These are phyloP conservation scores for Heliconius eleuchia DNA, from an alignment of 1,140 invertebrate genomes.

Conservation along the genomic window DNA sequence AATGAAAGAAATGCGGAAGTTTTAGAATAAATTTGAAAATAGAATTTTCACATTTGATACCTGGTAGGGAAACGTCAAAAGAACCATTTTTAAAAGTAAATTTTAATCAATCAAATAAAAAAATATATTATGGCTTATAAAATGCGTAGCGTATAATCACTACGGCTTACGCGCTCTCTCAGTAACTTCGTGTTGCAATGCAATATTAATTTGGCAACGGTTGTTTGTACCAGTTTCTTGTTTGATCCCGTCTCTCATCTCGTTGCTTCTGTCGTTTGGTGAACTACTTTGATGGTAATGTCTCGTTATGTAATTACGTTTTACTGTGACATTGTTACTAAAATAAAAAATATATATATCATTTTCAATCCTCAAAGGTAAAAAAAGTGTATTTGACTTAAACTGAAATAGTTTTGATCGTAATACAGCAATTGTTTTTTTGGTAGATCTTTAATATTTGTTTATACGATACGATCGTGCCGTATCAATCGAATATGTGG, in stretches of 20 bases:
- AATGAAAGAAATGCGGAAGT: too few relatives aligned
- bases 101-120: too few relatives aligned
- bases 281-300: background rate
- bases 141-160: conserved; percentile 20
- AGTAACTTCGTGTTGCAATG: conserved; percentile 36
- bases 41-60: too few relatives aligned
- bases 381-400: background rate
- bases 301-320: background rate
- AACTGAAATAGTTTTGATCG: too few relatives aligned
- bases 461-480: too few relatives aligned
- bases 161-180: conserved; percentile 18
- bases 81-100: too few relatives aligned
- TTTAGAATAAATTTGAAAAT: too few relatives aligned
- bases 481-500: too few relatives aligned
- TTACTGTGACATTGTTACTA: background rate
- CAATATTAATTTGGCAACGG: conserved; percentile 42
- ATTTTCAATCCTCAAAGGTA: background rate
- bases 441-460: too few relatives aligned
- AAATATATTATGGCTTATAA: background rate
- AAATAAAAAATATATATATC: background rate
- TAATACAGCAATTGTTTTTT: too few relatives aligned
- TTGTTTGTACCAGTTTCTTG: conserved; percentile 35
- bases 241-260: conserved; percentile 21
- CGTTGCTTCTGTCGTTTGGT: conserved; percentile 12
- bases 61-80: too few relatives aligned